Conservation (phyloP, 2,888 invertebrate species). For the Tetanocera ferruginea region DNA sequence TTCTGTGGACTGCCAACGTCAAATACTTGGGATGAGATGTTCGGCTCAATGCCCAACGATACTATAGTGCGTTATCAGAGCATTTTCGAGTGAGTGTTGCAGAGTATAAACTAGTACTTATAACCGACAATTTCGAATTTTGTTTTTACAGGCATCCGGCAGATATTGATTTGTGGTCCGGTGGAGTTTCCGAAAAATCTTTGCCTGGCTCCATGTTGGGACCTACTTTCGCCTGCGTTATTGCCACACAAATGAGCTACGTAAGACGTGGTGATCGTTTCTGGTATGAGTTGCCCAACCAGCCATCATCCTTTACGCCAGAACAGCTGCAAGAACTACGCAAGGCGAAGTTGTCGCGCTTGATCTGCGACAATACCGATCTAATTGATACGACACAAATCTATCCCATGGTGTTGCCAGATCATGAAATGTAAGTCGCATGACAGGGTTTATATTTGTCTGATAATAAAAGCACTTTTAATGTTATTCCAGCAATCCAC, state of each 20-base stretch:
- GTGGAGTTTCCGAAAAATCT: conserved; percentile 92
- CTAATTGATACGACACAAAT: conserved; percentile 91
- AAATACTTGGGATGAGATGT: conserved; percentile 81
- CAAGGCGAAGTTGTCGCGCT: conserved; percentile 83
- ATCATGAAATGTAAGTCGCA: conserved; percentile 88
- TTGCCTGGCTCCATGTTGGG: conserved; percentile 93
- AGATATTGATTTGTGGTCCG: conserved; percentile 95
- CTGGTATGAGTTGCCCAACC: conserved; percentile 94
- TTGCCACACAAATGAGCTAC: conserved; percentile 93
- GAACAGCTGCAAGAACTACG: conserved; percentile 88
- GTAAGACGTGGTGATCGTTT: conserved; percentile 91
- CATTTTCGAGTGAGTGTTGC: conserved; percentile 82
- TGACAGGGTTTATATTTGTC: neutral
- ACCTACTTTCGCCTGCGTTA: conserved; percentile 93
- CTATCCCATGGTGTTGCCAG: conserved; percentile 92
- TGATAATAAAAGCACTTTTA: conserved; percentile 3
- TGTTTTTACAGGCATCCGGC: conserved; percentile 78
- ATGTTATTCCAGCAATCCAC: conserved; percentile 81
- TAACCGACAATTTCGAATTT: neutral
- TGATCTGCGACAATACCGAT: conserved; percentile 94
- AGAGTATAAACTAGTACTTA: neutral
- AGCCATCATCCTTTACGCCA: conserved; percentile 90
- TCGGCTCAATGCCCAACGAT: conserved; percentile 90
- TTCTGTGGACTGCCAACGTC: conserved; percentile 89
- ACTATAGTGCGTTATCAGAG: conserved; percentile 86